A percentile compares a stretch with the other conserved stretches of the same genome.
Conservation (phyloP, 92 coral and sea anemone genomes). For the Siderastrea siderea region DNA sequence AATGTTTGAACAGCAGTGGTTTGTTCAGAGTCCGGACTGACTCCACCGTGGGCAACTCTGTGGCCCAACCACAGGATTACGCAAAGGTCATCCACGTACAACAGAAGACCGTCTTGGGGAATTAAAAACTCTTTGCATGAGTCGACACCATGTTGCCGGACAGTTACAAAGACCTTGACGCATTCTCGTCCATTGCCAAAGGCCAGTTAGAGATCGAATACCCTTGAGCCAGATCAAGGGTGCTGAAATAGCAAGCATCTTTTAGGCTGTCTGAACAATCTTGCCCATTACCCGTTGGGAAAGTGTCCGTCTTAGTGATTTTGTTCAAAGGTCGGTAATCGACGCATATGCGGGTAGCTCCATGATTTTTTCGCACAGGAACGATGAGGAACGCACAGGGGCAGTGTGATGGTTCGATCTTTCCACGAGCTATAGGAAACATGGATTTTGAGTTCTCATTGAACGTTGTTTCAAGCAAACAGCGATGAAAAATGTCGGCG, state of each 20-base stretch:
- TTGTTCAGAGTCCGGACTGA: slow-evolving; percentile 23
- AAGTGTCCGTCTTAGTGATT: slow-evolving; percentile 44
- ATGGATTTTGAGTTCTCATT: too few relatives aligned
- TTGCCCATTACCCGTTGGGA: slow-evolving; percentile 50
- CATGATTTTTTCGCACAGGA: slow-evolving; percentile 42
- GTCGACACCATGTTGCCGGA: slow-evolving; percentile 49
- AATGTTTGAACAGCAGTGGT: slow-evolving; percentile 6
- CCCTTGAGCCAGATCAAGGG: slow-evolving; percentile 44
- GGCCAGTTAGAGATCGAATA: slow-evolving; percentile 57
- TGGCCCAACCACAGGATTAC: not conserved
- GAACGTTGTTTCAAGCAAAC: too few relatives aligned
- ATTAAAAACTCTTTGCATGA: slow-evolving; percentile 47
- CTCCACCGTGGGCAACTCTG: too few relatives aligned
- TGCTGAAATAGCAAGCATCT: slow-evolving; percentile 24
- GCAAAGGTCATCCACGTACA: slow-evolving; percentile 49
- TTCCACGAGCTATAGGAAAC: not conserved
- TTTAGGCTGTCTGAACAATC: slow-evolving; percentile 48
- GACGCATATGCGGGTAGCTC: slow-evolving; percentile 31
- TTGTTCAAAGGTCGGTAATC: slow-evolving; percentile 55
- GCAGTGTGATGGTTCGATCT: slow-evolving; percentile 48
- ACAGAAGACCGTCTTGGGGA: slow-evolving; percentile 43
- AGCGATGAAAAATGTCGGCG: too few relatives aligned
- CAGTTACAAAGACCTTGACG: slow-evolving; percentile 39
- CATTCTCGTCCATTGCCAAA: slow-evolving; percentile 49
- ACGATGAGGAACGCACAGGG: slow-evolving; percentile 45